Percentiles rank a stretch among this genome's conserved stretches.
These are phyloP conservation scores for Saguinus imperator DNA, from an alignment of 2,113 vertebrate genomes.

Conservation along the genomic window DNA sequence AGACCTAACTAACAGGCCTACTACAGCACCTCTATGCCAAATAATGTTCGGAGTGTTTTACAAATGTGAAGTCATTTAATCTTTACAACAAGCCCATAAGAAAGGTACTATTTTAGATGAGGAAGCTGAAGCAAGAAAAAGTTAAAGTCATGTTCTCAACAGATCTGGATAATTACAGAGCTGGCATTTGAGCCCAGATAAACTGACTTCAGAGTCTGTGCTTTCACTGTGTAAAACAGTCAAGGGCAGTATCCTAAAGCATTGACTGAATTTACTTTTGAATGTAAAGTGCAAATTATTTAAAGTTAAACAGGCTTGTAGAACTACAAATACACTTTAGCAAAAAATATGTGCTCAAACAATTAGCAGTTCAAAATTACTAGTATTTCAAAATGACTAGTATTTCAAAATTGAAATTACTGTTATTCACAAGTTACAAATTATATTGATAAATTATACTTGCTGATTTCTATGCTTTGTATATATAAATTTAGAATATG, in stretches of 20 bases:
- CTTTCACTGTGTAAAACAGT: background rate
- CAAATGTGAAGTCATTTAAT: background rate
- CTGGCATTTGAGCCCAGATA: background rate
- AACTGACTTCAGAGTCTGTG: background rate
- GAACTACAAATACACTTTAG: background rate
- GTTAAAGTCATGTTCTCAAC: background rate
- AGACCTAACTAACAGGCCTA: background rate
- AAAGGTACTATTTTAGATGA: background rate
- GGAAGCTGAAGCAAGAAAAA: background rate
- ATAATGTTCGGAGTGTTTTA: background rate
- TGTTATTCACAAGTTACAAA: background rate
- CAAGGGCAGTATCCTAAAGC: background rate
- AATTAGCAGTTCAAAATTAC: background rate
- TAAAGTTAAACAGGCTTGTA: background rate
- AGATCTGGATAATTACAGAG: background rate
- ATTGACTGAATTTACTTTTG: constrained; percentile 5
- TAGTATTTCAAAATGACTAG: background rate
- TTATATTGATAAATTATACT: background rate
- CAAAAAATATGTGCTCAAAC: constrained; percentile 18
- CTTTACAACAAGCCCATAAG: background rate
- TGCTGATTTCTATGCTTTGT: background rate
- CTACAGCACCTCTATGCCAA: background rate
- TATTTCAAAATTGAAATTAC: constrained; percentile 1
- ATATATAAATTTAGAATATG: background rate
- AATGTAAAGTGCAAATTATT: background rate